Evolutionary conservation across 2,113 vertebrate species (phyloP), one percentile per base, ranked within the genome.

Genomic region (Myotis yumanensis): DNA sequence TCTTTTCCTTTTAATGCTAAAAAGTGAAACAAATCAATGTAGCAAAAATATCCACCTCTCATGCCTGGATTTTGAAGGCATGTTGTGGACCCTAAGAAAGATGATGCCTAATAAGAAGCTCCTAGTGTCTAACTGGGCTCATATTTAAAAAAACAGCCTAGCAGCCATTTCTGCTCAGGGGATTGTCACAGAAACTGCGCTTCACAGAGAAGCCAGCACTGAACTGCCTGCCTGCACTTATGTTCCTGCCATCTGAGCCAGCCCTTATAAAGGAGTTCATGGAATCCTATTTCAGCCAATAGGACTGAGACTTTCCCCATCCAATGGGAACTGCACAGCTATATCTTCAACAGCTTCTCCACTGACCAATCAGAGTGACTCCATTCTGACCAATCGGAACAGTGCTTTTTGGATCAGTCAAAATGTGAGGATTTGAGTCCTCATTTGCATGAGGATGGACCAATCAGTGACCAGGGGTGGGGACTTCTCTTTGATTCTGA

Each of bases 11-110:
- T 89, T 64, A 20, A 84, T 90, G 40, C 46, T 81, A 68, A 91
- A 94, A 85, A 57, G 52, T 64, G 18, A 12, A 48, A 59, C 59
- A 91, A 95, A 92, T 64, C 40, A 92, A 62, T n/a, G 22, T 64
- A 71, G 32, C 46, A 62, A 95, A 95, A 90, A 72, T 48, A 83
- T 51, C 81, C 11, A 71, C 4, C 32, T 37, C 18, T 69, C 54
- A 43, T 3, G 11, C 72, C 68, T 75, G 54, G 28, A 73, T 90
- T 93, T 95, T 59, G 10, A 86, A 83, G 48, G 9, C 16, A 37
- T 76, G 43, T 51, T 48, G 28, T 48, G 43, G 46, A 32, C 16
- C 46, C 7, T 46, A 16, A 76, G 28, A 51, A 68, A 51, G 68
- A 23, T 23, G 28, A 32, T 51, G 28, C 28, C 15, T 32, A 8